A percentile compares a stretch with the other conserved stretches of the same genome.
phyloP scores from a whole-genome alignment of 2,113 vertebrate species.

The Chlorodrepanis virens region DNA sequence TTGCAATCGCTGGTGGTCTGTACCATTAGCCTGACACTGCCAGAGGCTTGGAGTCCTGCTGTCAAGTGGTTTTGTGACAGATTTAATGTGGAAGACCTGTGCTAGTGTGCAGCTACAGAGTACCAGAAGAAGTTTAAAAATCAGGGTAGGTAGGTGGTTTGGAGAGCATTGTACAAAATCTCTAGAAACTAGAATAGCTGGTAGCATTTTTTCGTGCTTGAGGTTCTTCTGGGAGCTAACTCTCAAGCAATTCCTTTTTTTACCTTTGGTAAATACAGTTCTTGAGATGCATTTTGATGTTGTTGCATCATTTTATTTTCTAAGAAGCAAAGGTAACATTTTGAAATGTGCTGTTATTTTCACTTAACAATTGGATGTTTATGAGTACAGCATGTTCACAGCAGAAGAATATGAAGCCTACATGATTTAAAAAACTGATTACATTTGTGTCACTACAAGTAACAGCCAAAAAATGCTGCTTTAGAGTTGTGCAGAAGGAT shows the following conservation, averaged over 20 bases:
- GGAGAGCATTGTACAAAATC: neutral
- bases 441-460: neutral
- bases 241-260: neutral
- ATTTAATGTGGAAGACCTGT: neutral
- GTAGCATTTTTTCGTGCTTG: neutral
- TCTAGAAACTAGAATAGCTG: neutral
- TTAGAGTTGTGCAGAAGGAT: neutral
- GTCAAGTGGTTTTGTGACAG: neutral
- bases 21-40: neutral
- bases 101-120: neutral
- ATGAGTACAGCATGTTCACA: neutral
- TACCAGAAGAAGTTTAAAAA: neutral
- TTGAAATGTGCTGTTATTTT: neutral
- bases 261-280: neutral
- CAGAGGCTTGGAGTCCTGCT: neutral
- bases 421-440: accelerated
- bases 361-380: neutral
- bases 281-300: neutral
- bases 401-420: neutral
- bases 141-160: neutral
- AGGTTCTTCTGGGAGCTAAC: neutral
- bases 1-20: neutral
- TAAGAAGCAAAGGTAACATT: neutral
- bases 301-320: neutral
- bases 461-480: neutral